Conservation (phyloP, 1,140 invertebrate genomes). For the Drosophila sturtevanti region DNA sequence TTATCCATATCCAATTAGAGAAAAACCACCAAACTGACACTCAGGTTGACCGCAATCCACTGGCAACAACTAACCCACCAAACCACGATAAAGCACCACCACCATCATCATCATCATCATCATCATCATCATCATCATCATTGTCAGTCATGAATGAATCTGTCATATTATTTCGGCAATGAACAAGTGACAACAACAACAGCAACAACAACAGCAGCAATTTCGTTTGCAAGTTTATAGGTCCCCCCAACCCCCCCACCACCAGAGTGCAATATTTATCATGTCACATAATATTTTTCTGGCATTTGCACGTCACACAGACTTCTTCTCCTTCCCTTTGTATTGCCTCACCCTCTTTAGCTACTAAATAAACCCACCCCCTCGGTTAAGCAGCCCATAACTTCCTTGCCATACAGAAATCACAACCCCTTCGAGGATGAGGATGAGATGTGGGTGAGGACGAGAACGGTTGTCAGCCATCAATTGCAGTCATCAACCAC, state of each 20-base stretch:
- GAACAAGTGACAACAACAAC: conserved; percentile 56
- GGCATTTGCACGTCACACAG: conserved; percentile 76
- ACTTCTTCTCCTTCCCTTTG: neutral
- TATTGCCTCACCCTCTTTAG: conserved; percentile 1
- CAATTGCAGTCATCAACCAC: conserved; percentile 80
- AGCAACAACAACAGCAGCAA: conserved; percentile 41
- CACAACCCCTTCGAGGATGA: conserved; percentile 67
- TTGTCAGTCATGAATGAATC: conserved; percentile 69
- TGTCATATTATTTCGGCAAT: conserved; percentile 80
- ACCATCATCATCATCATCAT: conserved; percentile 37
- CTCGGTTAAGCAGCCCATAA: conserved; percentile 68
- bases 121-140: conserved; percentile 31
- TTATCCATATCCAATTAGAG: conserved; percentile 19
- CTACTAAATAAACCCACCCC: conserved; percentile 16
- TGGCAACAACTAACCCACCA: conserved; percentile 22
- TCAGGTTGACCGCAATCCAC: conserved; percentile 25
- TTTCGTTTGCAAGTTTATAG: conserved; percentile 26
- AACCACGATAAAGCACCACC: too few relatives aligned
- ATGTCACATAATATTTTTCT: conserved; percentile 82
- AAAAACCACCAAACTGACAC: conserved; percentile 30
- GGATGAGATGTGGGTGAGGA: conserved; percentile 60
- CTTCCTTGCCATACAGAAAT: conserved; percentile 58
- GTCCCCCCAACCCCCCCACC: conserved; percentile 64
- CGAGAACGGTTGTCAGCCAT: conserved; percentile 50
- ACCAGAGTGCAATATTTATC: conserved; percentile 77